A percentile compares a stretch with the other conserved stretches of the same genome.
These are phyloP conservation scores for Drosophila bipectinata DNA, from an alignment of 1,140 invertebrate genomes.

Conservation along the genomic window DNA sequence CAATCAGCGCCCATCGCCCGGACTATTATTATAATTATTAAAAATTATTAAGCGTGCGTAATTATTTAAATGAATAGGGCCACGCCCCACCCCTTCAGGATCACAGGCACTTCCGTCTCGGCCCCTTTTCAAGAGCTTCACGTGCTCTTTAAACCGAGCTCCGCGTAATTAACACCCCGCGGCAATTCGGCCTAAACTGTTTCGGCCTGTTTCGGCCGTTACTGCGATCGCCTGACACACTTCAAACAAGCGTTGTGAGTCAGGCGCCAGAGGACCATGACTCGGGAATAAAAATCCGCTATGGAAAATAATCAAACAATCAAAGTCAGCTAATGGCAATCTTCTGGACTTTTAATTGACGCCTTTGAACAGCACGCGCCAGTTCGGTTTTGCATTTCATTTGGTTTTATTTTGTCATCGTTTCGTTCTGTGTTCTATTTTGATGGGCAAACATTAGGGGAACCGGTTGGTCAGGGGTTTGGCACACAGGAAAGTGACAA, in stretches of 20 bases:
- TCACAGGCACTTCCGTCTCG: constrained; percentile 46
- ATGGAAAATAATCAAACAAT: constrained; percentile 9
- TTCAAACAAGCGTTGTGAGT: constrained; percentile 58
- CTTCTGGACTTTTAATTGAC: constrained; percentile 66
- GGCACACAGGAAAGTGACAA: constrained; percentile 41
- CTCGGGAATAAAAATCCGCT: constrained; percentile 4
- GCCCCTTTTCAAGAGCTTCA: constrained; percentile 13
- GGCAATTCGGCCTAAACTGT: constrained; percentile 41
- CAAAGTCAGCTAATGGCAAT: constrained; percentile 63
- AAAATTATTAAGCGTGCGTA: constrained; percentile 81
- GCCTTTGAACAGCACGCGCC: constrained; percentile 73
- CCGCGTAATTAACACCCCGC: constrained; percentile 69
- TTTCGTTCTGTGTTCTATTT: constrained; percentile 59
- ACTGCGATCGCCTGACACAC: constrained; percentile 55
- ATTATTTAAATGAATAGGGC: constrained; percentile 79
- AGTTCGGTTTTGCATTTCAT: constrained; percentile 36
- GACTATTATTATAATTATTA: constrained; percentile 81
- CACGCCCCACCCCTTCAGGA: constrained; percentile 39
- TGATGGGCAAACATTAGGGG: constrained; percentile 31
- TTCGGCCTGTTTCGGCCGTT: constrained; percentile 11
- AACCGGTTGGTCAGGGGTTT: constrained; percentile 34
- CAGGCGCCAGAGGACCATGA: constrained; percentile 45
- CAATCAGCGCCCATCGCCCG: constrained; percentile 71
- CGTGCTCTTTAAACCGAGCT: constrained; percentile 7
- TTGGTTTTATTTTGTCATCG: constrained; percentile 17